Conservation (phyloP, 2,113 vertebrate genomes). For the Sorex fumeus region DNA sequence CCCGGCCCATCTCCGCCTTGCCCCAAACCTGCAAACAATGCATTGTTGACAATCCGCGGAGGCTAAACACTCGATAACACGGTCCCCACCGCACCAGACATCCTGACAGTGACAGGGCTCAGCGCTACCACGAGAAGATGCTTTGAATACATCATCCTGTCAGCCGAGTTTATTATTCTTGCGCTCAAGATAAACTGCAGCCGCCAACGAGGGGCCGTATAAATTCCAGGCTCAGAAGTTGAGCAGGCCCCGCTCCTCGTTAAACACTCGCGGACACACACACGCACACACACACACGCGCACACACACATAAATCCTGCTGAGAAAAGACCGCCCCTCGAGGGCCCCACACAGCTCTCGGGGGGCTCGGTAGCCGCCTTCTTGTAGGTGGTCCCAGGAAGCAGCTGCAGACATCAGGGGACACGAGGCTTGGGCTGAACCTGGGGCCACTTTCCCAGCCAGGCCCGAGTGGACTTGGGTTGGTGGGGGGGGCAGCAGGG, state of each 20-base stretch:
- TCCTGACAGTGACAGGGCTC: slow-evolving; percentile 79
- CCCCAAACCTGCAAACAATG: slow-evolving; percentile 84
- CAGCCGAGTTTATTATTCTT: slow-evolving; percentile 90
- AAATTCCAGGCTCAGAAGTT: slow-evolving; percentile 89
- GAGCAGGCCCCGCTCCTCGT: slow-evolving; percentile 85
- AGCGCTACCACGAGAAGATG: slow-evolving; percentile 84
- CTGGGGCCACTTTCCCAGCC: neutral
- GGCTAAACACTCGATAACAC: slow-evolving; percentile 88
- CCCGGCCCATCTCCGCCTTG: slow-evolving; percentile 78
- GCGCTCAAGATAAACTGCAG: slow-evolving; percentile 89
- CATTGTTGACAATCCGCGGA: slow-evolving; percentile 84
- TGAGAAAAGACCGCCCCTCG: slow-evolving; percentile 81
- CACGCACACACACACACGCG: slow-evolving; percentile 73
- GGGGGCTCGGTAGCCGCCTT: slow-evolving; percentile 84
- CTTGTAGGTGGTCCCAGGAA: slow-evolving; percentile 87
- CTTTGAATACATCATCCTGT: slow-evolving; percentile 90
- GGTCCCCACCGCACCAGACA: slow-evolving; percentile 85
- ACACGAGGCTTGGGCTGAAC: slow-evolving; percentile 27
- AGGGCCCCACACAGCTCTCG: slow-evolving; percentile 75
- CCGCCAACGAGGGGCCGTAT: slow-evolving; percentile 88
- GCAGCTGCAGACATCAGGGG: slow-evolving; percentile 87
- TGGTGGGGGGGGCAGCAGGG: neutral
- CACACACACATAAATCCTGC: slow-evolving; percentile 86
- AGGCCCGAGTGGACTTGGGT: neutral
- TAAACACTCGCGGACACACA: slow-evolving; percentile 83